Percentiles rank a stretch among this genome's conserved stretches.
Evolutionary conservation across 2,113 vertebrate genomes (phyloP).

Genomic region (Strix aluco): DNA sequence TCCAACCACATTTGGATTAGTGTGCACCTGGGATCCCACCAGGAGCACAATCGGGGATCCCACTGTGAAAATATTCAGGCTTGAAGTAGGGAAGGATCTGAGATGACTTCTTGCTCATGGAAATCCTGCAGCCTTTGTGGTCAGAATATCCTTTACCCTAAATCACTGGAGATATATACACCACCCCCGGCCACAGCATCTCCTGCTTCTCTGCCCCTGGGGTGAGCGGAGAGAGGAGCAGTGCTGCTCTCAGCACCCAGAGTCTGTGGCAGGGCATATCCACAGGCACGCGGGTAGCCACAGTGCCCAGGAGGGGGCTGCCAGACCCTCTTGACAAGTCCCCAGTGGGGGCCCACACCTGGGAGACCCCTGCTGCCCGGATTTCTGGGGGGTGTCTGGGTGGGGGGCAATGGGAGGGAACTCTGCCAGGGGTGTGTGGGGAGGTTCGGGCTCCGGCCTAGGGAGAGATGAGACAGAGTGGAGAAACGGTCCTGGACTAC

Average conservation of each 20-base stretch:
- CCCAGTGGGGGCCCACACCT: background rate
- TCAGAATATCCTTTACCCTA: background rate
- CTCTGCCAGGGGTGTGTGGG: background rate
- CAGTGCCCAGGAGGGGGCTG: background rate
- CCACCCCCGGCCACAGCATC: too few species aligned
- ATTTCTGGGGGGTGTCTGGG: background rate
- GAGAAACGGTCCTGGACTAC: background rate
- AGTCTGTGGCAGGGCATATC: background rate
- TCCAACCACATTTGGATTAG: rapidly evolving
- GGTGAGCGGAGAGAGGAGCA: rapidly evolving
- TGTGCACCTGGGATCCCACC: rapidly evolving
- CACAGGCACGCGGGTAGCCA: rapidly evolving
- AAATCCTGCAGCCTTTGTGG: background rate
- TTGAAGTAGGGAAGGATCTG: background rate
- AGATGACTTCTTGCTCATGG: background rate
- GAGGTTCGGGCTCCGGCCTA: background rate
- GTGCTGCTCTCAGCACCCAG: background rate
- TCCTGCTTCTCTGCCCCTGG: background rate
- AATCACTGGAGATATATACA: background rate
- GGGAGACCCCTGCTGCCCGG: rapidly evolving
- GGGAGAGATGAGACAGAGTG: background rate
- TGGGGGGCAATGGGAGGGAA: background rate
- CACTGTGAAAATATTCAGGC: background rate
- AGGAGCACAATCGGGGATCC: background rate
- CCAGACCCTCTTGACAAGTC: background rate